Evolutionary conservation across 2,888 invertebrate species (phyloP).

Genomic region (Tholera decimalis): DNA sequence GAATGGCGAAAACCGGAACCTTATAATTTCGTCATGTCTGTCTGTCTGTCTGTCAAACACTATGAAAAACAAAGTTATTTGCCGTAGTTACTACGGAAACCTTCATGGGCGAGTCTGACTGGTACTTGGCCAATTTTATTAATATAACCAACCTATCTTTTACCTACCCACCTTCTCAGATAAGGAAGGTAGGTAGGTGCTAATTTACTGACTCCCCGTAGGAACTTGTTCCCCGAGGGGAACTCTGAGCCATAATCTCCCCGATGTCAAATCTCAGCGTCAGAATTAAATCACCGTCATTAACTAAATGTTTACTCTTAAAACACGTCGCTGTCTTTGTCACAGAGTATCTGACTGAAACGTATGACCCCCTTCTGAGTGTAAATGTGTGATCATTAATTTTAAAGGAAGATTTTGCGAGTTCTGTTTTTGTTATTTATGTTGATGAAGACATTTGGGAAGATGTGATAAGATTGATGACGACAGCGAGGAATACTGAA

Average conservation of each 20-base stretch:
- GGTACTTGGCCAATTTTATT: too few species aligned
- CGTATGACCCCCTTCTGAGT: conserved; percentile 23
- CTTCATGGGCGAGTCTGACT: too few species aligned
- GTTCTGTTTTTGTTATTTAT: conserved; percentile 13
- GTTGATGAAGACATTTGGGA: neutral
- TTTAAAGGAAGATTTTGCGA: conserved; percentile 21
- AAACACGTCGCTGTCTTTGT: conserved; percentile 31
- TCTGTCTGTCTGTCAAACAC: too few species aligned
- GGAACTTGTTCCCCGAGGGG: too few species aligned
- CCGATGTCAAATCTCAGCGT: conserved; percentile 1
- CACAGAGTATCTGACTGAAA: neutral
- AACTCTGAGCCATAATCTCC: neutral
- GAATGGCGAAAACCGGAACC: too few species aligned
- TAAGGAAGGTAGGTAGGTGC: too few species aligned
- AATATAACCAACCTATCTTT: too few species aligned
- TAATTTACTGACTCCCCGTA: neutral
- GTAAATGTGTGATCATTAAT: conserved; percentile 27
- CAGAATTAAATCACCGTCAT: conserved; percentile 41
- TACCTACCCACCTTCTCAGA: too few species aligned
- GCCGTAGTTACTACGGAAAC: too few species aligned
- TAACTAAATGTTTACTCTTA: conserved; percentile 38
- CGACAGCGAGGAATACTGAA: too few species aligned
- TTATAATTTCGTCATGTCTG: too few species aligned
- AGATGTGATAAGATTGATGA: neutral
- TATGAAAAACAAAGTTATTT: too few species aligned